These are phyloP conservation scores for Gopherus flavomarginatus DNA, from an alignment of 2,113 vertebrate species.

Conservation along the genomic window DNA sequence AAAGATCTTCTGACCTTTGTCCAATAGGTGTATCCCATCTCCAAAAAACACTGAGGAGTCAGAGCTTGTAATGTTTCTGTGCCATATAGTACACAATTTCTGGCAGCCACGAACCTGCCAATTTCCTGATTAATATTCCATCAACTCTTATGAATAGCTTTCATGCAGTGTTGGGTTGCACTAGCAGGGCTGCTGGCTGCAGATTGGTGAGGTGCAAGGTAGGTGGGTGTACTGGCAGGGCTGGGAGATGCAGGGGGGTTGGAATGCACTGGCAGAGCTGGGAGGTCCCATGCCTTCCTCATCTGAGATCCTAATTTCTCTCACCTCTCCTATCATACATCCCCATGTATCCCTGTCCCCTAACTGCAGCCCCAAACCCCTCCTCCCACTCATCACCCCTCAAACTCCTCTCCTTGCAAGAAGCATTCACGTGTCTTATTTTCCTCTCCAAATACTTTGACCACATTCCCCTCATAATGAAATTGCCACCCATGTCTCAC, in stretches of 20 bases:
- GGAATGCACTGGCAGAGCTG: not conserved
- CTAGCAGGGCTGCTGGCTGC: not conserved
- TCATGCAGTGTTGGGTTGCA: not conserved
- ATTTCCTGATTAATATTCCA: not conserved
- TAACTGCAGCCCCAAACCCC: not conserved
- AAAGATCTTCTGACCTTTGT: not conserved
- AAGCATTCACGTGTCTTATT: not conserved
- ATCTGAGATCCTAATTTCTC: not conserved
- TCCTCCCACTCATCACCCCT: not conserved
- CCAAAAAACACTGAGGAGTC: too few species aligned
- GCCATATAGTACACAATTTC: not conserved
- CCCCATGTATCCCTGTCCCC: not conserved
- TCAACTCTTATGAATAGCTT: not conserved
- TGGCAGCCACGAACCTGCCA: not conserved
- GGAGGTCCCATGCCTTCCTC: not conserved
- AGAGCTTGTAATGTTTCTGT: not conserved
- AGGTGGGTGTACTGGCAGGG: not conserved
- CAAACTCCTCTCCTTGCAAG: not conserved
- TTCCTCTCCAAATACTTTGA: not conserved
- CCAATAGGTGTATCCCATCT: not conserved
- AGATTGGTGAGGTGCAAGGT: not conserved
- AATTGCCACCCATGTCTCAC: not conserved
- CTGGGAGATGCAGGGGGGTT: not conserved
- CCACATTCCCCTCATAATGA: not conserved
- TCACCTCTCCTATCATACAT: not conserved